phyloP scores from a whole-genome alignment of 2,797 vertebrate species.

The Tolypeutes matacus region DNA sequence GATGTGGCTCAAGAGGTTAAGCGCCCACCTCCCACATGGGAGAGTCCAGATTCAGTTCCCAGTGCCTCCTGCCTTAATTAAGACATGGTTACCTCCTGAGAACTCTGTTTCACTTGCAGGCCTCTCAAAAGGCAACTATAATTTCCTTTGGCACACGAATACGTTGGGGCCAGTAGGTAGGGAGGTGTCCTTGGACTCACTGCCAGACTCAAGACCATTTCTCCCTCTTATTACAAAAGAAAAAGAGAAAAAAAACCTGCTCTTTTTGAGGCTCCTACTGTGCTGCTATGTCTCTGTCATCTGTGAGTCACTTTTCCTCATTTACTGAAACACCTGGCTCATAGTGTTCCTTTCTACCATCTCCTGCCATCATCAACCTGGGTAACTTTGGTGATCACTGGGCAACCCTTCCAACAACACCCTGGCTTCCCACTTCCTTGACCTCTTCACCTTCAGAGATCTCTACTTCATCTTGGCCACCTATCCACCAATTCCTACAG shows the following conservation, averaged over 20 bases:
- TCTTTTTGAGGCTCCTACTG: not conserved
- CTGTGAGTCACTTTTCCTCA: conserved; percentile 20
- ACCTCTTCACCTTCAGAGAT: not conserved
- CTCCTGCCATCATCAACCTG: conserved; percentile 18
- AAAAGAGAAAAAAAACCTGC: not conserved
- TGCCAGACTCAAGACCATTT: not conserved
- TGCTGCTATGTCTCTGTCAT: not conserved
- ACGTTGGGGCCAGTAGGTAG: not conserved
- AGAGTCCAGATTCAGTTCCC: no score
- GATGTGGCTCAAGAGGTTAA: no score
- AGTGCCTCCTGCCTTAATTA: not conserved
- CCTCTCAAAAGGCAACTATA: conserved; percentile 8
- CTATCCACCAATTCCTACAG: not conserved
- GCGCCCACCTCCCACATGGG: no score
- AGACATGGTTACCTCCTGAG: not conserved
- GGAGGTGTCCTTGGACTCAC: not conserved
- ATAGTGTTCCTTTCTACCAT: not conserved
- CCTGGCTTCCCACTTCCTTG: not conserved
- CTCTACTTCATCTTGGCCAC: not conserved
- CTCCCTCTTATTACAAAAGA: not conserved
- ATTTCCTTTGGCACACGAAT: not conserved
- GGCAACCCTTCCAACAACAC: conserved; percentile 1
- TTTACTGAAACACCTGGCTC: conserved; percentile 28
- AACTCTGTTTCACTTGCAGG: conserved; percentile 7
- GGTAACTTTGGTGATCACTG: not conserved